Percentiles rank a stretch among this genome's conserved stretches.
Evolutionary conservation across 2,113 vertebrate species (phyloP).

Genomic region (Petromus typicus): DNA sequence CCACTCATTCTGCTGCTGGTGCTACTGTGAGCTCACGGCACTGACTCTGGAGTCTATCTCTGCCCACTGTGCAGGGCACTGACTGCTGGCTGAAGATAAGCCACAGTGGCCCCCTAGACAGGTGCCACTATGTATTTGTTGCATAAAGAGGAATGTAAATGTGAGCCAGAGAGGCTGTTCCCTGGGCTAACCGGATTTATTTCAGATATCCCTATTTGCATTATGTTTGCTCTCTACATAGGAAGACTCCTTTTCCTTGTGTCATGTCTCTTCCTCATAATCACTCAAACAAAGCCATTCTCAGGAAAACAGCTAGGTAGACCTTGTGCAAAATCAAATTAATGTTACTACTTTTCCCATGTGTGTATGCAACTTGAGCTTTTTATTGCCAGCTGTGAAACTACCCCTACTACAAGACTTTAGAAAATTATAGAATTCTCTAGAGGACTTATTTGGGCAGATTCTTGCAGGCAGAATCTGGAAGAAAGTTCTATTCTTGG

Average conservation of each 20-base stretch:
- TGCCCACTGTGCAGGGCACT: neutral
- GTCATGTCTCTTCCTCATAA: neutral
- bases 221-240: neutral
- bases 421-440: conserved; percentile 51
- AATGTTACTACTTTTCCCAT: conserved; percentile 57
- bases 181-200: neutral
- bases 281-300: conserved; percentile 17
- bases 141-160: neutral
- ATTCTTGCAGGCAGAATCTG: neutral
- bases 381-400: conserved; percentile 47
- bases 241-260: neutral
- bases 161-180: neutral
- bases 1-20: neutral
- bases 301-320: conserved; percentile 59
- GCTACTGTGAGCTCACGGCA: neutral
- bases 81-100: neutral
- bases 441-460: neutral
- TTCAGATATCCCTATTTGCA: neutral
- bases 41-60: neutral
- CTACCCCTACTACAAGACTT: conserved; percentile 42
- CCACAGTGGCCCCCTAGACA: neutral
- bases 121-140: neutral
- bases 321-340: conserved; percentile 57
- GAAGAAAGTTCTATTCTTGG: neutral
- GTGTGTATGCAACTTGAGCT: conserved; percentile 51